Base-by-base conservation (phyloP, 2,888 invertebrate species). In the Nephrotoma appendiculata region DNA sequence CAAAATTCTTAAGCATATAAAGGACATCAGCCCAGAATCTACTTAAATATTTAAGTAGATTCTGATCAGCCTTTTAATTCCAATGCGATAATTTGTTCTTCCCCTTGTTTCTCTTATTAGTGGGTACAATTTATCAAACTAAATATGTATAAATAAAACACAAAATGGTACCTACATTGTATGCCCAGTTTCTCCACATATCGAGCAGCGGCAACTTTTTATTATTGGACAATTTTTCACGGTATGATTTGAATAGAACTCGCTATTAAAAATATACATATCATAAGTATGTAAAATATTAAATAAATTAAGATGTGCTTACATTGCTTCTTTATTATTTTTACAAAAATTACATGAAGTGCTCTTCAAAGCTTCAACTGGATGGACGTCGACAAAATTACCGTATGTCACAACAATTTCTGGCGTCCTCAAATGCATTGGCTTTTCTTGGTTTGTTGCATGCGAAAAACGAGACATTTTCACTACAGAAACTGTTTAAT, bases 241-340 rank as follows among this genome's bases (percentile, higher is more conserved):
- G n/a, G 87, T 86, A 41, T 87, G 87, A 31, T 85, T 85, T 5
- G 87, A 83, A 71, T 86, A 87, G 19, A 86, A 87, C 44, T 86
- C 86, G 44, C 87, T 87, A n/a, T 31, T 31, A 71, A 71, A 71
- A 11, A 0, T 31, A 9, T 9, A 71, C 1, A 71, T 52, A 57
- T 19, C 43, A 31, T 31, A 31, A 31, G 31, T 31, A 31, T 31
- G 31, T 41, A 83, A 19, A 83, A 12, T 31, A 44, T 9, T 15
- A 7, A 43, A 12, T 44, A 12, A 31, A 12, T 31, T 5, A 44
- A 12, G 11, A 83, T 83, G 41, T 83, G 71, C 87, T 83, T 87
- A 87, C 87, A 42, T 12, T 44, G 86, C 71, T 86, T 87, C 87
- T 15, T 86, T 86, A 85, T 87, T 87, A 44, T 87, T 87, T 57